Conservation (phyloP, 2,113 vertebrate genomes). For the Neogale vison region DNA sequence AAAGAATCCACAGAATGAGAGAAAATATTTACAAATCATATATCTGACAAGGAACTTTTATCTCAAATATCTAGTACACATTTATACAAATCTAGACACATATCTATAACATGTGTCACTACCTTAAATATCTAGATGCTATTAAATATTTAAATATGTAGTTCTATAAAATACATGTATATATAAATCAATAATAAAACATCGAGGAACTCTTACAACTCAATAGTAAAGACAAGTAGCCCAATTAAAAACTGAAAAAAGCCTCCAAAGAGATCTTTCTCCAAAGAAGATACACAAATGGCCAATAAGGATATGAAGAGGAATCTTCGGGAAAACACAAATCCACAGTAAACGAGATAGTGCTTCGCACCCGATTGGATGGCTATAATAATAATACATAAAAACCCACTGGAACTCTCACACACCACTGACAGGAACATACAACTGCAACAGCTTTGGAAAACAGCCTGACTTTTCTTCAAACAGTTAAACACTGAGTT, state of each 20-base stretch:
- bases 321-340: not conserved
- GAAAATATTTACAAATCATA: not conserved
- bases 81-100: not conserved
- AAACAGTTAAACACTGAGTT: not conserved
- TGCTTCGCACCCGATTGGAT: not conserved
- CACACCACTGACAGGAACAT: not conserved
- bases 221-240: not conserved
- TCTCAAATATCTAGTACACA: not conserved
- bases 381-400: too few species aligned
- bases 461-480: not conserved
- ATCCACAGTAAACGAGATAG: not conserved
- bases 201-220: not conserved
- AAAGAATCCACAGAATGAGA: not conserved
- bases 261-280: not conserved
- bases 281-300: not conserved
- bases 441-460: not conserved
- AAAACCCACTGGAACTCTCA: not conserved
- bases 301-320: not conserved
- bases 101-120: not conserved
- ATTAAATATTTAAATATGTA: not conserved
- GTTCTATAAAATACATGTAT: not conserved
- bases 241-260: not conserved
- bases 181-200: not conserved
- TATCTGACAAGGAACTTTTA: not conserved
- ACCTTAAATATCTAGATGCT: not conserved